A percentile compares a stretch with the other conserved stretches of the same genome.
Evolutionary conservation across 2,113 vertebrate genomes (phyloP).

Genomic region (Phalacrocorax aristotelis): DNA sequence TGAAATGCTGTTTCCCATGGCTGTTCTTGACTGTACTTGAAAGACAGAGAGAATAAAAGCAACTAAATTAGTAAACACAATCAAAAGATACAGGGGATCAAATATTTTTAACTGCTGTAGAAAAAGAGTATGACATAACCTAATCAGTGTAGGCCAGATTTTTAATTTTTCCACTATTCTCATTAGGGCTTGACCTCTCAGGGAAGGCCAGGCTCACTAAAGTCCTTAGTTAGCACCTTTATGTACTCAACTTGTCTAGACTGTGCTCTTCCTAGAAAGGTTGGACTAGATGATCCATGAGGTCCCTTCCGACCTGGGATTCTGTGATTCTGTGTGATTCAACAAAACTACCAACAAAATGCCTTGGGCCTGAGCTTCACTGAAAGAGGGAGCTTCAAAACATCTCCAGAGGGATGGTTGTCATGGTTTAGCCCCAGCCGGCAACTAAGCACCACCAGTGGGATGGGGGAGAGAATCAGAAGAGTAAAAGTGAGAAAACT

Average conservation of each 20-base stretch:
- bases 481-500: no score
- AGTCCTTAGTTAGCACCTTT: background rate
- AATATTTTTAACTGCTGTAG: background rate
- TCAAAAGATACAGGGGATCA: background rate
- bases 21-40: background rate
- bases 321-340: no score
- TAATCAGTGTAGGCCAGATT: background rate
- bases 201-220: background rate
- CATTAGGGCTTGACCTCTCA: background rate
- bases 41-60: background rate
- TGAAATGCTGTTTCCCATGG: slow-evolving; percentile 7
- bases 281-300: no score
- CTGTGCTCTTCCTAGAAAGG: no score
- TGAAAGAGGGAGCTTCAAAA: background rate
- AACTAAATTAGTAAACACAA: background rate
- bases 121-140: background rate
- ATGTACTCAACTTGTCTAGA: background rate
- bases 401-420: background rate
- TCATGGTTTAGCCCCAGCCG: no score
- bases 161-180: background rate
- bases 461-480: no score
- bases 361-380: no score
- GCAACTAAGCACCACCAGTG: no score
- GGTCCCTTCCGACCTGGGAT: no score
- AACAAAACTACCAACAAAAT: background rate